phyloP scores from a whole-genome alignment of 2,113 vertebrate genomes.

The Patagioenas fasciata region DNA sequence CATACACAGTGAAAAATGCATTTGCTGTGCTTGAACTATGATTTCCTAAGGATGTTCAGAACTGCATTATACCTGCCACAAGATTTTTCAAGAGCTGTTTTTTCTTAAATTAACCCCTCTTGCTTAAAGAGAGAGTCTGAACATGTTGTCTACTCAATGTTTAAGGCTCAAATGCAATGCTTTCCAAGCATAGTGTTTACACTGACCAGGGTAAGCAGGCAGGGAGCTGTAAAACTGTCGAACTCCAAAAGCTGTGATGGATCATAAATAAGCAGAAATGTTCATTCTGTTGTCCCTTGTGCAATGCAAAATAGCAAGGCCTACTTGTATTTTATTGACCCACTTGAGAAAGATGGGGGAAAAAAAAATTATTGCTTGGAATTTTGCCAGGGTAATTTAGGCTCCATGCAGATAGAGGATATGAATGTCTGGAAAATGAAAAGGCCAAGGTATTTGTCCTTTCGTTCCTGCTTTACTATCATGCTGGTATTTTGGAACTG shows the following conservation, averaged over 20 bases:
- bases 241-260: neutral
- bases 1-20: neutral
- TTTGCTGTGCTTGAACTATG: neutral
- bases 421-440: constrained; percentile 43
- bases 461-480: constrained; percentile 11
- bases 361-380: neutral
- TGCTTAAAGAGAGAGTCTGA: neutral
- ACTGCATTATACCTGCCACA: neutral
- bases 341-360: neutral
- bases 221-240: neutral
- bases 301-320: constrained; percentile 6
- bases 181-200: neutral
- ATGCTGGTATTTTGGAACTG: neutral
- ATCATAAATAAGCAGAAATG: neutral
- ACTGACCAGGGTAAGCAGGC: neutral
- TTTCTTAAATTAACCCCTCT: neutral
- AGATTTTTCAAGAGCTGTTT: neutral
- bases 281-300: constrained; percentile 3
- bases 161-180: fast-evolving
- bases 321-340: neutral
- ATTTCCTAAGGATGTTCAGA: neutral
- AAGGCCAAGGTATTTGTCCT: constrained; percentile 31
- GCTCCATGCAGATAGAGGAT: constrained; percentile 4
- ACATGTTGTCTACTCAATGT: neutral
- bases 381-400: constrained; percentile 40